phyloP scores from a whole-genome alignment of 30 jellyfish, hydroid and myxozoan species.

The Cassiopea andromeda region DNA sequence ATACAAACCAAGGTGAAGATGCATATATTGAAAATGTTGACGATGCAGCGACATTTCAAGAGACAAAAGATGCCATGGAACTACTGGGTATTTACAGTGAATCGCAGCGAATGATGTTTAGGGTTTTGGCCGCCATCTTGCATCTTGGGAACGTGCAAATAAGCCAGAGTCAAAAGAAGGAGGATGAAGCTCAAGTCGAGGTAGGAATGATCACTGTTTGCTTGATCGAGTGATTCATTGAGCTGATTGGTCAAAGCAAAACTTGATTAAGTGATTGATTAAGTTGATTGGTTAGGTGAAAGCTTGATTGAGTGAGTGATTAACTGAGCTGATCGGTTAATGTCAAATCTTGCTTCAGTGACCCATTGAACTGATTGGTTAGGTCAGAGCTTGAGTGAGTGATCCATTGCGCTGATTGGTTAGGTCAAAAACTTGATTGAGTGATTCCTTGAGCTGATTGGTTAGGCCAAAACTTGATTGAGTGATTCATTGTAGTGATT shows the following conservation, averaged over 20 bases:
- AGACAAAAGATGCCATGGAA: slow-evolving; percentile 83
- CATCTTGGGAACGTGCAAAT: slow-evolving; percentile 86
- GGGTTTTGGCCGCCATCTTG: slow-evolving; percentile 85
- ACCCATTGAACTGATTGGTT: not conserved
- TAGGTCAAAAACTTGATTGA: not conserved
- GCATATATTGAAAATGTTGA: slow-evolving; percentile 81
- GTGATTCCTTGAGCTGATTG: not conserved
- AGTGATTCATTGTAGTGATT: not conserved
- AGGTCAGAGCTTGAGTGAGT: not conserved
- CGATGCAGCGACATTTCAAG: slow-evolving; percentile 77
- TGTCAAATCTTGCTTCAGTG: not conserved
- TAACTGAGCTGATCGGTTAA: not conserved
- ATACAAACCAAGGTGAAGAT: slow-evolving; percentile 92
- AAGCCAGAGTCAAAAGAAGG: slow-evolving; percentile 37
- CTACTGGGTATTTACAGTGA: slow-evolving; percentile 87
- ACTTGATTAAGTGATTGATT: not conserved
- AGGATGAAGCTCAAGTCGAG: slow-evolving; percentile 77
- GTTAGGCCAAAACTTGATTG: not conserved
- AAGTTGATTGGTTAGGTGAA: not conserved
- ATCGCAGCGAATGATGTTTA: slow-evolving; percentile 82
- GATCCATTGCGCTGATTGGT: not conserved
- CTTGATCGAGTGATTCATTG: not conserved
- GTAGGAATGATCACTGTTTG: slow-evolving; percentile 36
- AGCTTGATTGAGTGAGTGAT: not conserved
- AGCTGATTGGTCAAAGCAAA: not conserved